Evolutionary conservation across 2,888 invertebrate genomes (phyloP), one percentile per base, ranked within the genome.

Genomic region (Catotricha subobsoleta): DNA sequence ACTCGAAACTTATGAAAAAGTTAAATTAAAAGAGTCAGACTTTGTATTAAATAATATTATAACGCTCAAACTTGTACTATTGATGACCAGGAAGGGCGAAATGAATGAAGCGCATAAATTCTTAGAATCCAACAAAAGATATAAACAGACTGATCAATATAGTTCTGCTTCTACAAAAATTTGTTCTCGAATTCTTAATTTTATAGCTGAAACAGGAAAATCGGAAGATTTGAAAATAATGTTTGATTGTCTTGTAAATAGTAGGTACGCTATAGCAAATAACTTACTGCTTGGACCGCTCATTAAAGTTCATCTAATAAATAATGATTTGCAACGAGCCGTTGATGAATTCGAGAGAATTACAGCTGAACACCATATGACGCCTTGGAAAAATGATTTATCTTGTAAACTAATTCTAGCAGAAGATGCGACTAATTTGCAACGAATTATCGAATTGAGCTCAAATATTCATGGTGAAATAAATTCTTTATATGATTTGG

Each of bases 401-500:
- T 74, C 83, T 49, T 75, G 76, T 44, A 62, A 69, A 18, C 62
- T 83, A 10, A 83, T 84, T 43, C 67, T 76, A 53, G 62, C 66
- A 1, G 84, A 86, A 57, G 83, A 90, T 57, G 80, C 84, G 0
- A 67, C 70, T 1, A 74, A 72, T 49, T 62, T 91, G n/a, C 88
- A 91, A 56, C 74, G 72, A 59, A 57, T 90, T n/a, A 82, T 87
- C 1, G 87, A 90, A 59, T 62, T 84, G 12, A 79, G 79, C 48
- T 82, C 82, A 1, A 65, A 69, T 52, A 69, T 80, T 28, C 76
- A 82, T 47, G 87, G 87, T 4, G 86, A 90, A 64, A 73, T 80
- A 29, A 84, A 84, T 54, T 80, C 84, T 47, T 67, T 90, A 5
- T 80, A 82, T 50, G 86, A 88, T 57, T 66, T 91, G 48, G 82